Base-by-base conservation (phyloP, 2,797 vertebrate species). In the Anniella stebbinsi region DNA sequence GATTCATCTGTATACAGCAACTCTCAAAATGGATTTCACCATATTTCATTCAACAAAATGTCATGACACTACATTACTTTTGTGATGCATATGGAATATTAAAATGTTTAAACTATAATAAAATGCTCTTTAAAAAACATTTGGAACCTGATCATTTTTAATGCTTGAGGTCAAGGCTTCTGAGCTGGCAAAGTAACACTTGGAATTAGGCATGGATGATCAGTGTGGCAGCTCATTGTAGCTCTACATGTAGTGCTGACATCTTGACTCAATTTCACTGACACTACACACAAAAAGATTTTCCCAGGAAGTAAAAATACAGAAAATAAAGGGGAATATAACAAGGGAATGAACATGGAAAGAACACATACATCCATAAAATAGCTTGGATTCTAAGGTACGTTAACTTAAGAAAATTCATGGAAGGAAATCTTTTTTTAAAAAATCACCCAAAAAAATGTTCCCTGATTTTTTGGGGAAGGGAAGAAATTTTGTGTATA, bases 11-110 rank as follows among this genome's bases (percentile, higher is more conserved):
- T 51, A 91, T 89, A 84, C 0, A 4, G 0, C 89, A 66, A 8
- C 17, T 8, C 87, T 89, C 73, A 93, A n/a, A 70, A 93, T 82
- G 88, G 41, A 89, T 89, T 94, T 54, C 11, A 69, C 54, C 41
- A 28, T 36, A 36, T 86, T 80, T 36, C 51, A 63, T 9, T 45
- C 67, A 33, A 54, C 25, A 57, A 63, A 63, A 70, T 63, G 6
- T 33, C 25, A 6, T 38, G 11, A 33, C 18, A 21, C 41, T 51
- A 30, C 15, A 12, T 77, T 72, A 48, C 28, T 87, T 15, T 45
- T 57, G 30, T n/a, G 33, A 78, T 45, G 3, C 41, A 7, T 17
- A 33, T 63, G 48, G 36, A 77, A 77, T 12, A 84, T 51, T 15
- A 85, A 69, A 15, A 57, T 69, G 28, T 13, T 51, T 63, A 63